Percentiles rank a stretch among this genome's conserved stretches.
Evolutionary conservation across 2,888 invertebrate species (phyloP).

Genomic region (Parnassius mnemosyne): DNA sequence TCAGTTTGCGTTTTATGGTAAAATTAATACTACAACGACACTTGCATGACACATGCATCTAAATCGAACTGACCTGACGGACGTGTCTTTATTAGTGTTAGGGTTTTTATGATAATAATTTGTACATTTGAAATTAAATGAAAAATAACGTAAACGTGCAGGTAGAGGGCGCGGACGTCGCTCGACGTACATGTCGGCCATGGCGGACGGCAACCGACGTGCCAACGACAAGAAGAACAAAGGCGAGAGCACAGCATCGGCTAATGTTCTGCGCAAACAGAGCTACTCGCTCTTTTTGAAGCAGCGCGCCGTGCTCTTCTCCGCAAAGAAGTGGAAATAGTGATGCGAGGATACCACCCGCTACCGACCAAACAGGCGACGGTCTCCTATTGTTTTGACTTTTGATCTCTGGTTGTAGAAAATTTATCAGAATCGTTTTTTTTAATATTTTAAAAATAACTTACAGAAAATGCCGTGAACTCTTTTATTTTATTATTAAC

Average conservation of each 20-base stretch:
- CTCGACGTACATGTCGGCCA: conserved; percentile 28
- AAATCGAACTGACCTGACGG: too few species aligned
- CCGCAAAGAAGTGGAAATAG: conserved; percentile 79
- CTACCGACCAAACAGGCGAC: neutral
- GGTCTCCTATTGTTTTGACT: neutral
- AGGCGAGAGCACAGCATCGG: conserved; percentile 16
- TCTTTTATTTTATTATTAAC: too few species aligned
- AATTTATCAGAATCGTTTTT: neutral
- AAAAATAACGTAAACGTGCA: conserved; percentile 18
- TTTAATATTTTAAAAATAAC: too few species aligned
- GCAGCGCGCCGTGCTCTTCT: conserved; percentile 76
- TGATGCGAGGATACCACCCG: conserved; percentile 27
- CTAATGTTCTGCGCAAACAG: conserved; percentile 59
- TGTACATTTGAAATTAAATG: too few species aligned
- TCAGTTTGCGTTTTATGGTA: too few species aligned
- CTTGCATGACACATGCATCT: too few species aligned
- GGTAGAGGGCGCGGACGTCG: conserved; percentile 55
- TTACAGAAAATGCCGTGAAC: too few species aligned
- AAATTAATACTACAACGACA: too few species aligned
- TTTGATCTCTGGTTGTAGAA: conserved; percentile 22
- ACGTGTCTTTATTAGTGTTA: too few species aligned
- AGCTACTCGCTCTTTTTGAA: conserved; percentile 76
- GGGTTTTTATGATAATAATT: too few species aligned
- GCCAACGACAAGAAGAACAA: conserved; percentile 19
- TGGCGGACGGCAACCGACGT: neutral